Evolutionary conservation across 2,113 vertebrate species (phyloP), one percentile per base, ranked within the genome.

Genomic region (Oreochromis tanganicae): DNA sequence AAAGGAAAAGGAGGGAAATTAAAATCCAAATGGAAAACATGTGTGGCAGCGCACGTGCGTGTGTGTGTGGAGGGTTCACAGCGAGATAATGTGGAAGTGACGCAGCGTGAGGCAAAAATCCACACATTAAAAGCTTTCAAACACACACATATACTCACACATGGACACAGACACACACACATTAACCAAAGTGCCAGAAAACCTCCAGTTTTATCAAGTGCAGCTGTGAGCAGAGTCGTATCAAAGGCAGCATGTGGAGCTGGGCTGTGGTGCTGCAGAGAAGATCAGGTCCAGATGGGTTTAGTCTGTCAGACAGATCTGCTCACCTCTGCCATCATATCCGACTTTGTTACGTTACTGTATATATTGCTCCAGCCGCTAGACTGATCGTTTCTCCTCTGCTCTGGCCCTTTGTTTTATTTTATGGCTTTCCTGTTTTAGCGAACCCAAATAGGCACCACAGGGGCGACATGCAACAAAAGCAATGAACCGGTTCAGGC

Each of bases 1-100:
- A 93, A 92, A 94, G 91, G 93, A 94, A 94, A 93, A 93, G 92
- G 89, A 87, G 92, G 92, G 91, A 93, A 95, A 94, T 95, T 94
- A 95, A 95, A 95, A 85, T 84, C 87, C 83, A 91, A 94, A 95
- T 93, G 91, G 93, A 94, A 95, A 95, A 90, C 83, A 80, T 80
- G 84, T 85, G 84, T 57, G 81, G 79, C 80, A 83, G 41, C n/a
- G 87, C 68, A 55, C 61, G 80, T 57, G 27, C 27, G 84, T 80
- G 29, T 79, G n/a, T 34, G 59, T 63, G 85, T 68, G 81, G 32
- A 34, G 48, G 71, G 71, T 57, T 32, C 48, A 34, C 52, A 92
- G 34, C 56, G 46, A 93, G 92, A 91, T 87, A 59, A 92, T 86
- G 89, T 95, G 94, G 93, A 95, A 93, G 93, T 95, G 91, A 90